A percentile compares a stretch with the other conserved stretches of the same genome.
Evolutionary conservation across 2,797 vertebrate genomes (phyloP).

Genomic region (Thalassophryne amazonica): DNA sequence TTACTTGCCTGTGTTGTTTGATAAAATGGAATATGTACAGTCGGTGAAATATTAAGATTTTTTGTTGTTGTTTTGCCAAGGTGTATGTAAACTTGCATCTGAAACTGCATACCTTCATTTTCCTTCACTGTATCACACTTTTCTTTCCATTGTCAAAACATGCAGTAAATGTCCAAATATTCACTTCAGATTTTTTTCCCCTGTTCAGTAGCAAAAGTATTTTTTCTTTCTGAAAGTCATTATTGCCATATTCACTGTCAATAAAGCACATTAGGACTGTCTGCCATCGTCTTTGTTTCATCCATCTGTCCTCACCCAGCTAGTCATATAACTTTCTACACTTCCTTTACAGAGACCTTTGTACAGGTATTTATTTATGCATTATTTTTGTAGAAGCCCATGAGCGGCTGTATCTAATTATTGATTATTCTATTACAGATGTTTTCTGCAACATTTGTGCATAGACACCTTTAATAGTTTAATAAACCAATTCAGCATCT

Average conservation of each 20-base stretch:
- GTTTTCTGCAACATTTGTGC: neutral
- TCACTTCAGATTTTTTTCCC: neutral
- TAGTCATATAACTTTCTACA: neutral
- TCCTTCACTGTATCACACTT: neutral
- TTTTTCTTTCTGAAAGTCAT: slow-evolving; percentile 24
- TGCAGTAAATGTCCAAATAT: neutral
- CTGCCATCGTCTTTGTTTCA: slow-evolving; percentile 40
- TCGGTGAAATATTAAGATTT: no score
- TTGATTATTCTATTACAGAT: neutral
- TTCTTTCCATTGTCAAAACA: neutral
- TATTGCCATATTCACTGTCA: slow-evolving; percentile 23
- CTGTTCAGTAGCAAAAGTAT: neutral
- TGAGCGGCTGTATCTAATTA: neutral
- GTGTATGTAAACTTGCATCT: no score
- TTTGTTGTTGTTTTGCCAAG: no score
- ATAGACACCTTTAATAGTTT: no score
- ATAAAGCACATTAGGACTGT: slow-evolving; percentile 55
- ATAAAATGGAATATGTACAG: no score
- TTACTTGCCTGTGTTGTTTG: no score
- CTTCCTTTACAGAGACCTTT: neutral
- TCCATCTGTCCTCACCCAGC: slow-evolving; percentile 4
- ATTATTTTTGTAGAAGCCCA: neutral
- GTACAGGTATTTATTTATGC: neutral
- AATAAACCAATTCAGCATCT: no score
- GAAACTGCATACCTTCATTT: no score